Conservation (phyloP, 2,888 invertebrate species). For the Leucoptera coffeella region DNA sequence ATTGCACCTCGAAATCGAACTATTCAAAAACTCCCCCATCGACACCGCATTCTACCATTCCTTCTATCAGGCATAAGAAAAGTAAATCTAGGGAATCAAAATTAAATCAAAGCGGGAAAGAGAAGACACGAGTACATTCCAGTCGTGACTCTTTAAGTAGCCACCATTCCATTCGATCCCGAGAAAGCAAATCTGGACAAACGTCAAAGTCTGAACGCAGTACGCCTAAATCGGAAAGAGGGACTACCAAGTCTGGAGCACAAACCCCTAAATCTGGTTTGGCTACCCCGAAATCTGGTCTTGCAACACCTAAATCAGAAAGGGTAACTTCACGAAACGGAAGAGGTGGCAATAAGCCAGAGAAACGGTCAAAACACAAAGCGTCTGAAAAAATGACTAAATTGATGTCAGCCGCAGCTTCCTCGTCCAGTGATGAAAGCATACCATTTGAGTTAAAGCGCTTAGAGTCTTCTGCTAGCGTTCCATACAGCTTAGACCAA, state of each 20-base stretch:
- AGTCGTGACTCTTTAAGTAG: slow-evolving; percentile 46
- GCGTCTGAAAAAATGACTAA: slow-evolving; percentile 48
- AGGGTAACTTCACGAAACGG: slow-evolving; percentile 53
- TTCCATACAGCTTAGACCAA: slow-evolving; percentile 57
- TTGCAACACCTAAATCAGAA: slow-evolving; percentile 36
- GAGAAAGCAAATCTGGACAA: slow-evolving; percentile 41
- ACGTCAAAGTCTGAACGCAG: slow-evolving; percentile 43
- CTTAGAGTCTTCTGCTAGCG: slow-evolving; percentile 56
- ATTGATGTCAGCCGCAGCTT: slow-evolving; percentile 50
- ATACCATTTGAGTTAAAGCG: slow-evolving; percentile 41
- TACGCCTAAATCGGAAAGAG: slow-evolving; percentile 40
- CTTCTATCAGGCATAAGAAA: slow-evolving; percentile 40
- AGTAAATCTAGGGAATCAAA: slow-evolving; percentile 42
- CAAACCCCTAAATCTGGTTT: slow-evolving; percentile 38
- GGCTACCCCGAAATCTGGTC: slow-evolving; percentile 37
- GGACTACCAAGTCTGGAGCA: slow-evolving; percentile 36
- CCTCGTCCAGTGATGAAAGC: slow-evolving; percentile 56
- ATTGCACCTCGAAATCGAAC: slow-evolving; percentile 42
- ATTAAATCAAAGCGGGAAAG: slow-evolving; percentile 29
- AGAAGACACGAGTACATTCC: slow-evolving; percentile 31
- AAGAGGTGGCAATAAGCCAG: slow-evolving; percentile 42
- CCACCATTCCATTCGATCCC: slow-evolving; percentile 43
- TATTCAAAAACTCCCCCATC: slow-evolving; percentile 46
- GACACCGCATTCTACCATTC: slow-evolving; percentile 39
- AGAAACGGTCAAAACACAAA: slow-evolving; percentile 38